phyloP scores from a whole-genome alignment of 2,797 vertebrate species.

The Pogoniulus pusillus region DNA sequence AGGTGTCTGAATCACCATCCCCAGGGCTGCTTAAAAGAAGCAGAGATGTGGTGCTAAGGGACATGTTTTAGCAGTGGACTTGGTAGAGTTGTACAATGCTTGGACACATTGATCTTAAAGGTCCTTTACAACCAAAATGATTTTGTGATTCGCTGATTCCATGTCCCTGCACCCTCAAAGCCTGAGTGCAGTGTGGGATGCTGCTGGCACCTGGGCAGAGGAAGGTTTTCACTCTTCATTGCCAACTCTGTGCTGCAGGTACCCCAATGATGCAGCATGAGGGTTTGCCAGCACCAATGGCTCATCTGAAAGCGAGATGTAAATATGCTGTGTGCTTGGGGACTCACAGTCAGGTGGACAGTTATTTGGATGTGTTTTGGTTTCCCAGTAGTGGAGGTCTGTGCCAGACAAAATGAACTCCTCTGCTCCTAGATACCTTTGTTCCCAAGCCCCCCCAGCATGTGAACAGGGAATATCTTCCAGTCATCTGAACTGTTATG shows the following conservation, averaged over 20 bases:
- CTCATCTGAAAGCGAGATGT: background rate
- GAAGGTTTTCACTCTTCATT: background rate
- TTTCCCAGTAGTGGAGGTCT: background rate
- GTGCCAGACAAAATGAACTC: background rate
- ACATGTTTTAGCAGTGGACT: too few species aligned
- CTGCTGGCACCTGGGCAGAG: background rate
- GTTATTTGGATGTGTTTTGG: background rate
- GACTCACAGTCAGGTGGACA: background rate
- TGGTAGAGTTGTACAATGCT: too few species aligned
- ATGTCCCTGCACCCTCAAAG: accelerated
- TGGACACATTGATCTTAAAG: too few species aligned
- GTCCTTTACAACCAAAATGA: too few species aligned
- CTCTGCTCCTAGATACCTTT: background rate
- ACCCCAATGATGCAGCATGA: accelerated
- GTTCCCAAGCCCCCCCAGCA: background rate
- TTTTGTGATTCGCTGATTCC: too few species aligned
- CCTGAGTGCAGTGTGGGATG: accelerated
- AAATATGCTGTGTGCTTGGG: background rate
- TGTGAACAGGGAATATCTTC: background rate
- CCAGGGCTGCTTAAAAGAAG: too few species aligned
- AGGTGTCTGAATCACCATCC: too few species aligned
- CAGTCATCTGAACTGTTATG: background rate
- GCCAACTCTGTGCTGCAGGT: background rate
- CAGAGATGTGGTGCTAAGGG: too few species aligned
- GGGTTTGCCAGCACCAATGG: background rate